phyloP scores from a whole-genome alignment of 2,113 vertebrate genomes.

The Archilochus colubris region DNA sequence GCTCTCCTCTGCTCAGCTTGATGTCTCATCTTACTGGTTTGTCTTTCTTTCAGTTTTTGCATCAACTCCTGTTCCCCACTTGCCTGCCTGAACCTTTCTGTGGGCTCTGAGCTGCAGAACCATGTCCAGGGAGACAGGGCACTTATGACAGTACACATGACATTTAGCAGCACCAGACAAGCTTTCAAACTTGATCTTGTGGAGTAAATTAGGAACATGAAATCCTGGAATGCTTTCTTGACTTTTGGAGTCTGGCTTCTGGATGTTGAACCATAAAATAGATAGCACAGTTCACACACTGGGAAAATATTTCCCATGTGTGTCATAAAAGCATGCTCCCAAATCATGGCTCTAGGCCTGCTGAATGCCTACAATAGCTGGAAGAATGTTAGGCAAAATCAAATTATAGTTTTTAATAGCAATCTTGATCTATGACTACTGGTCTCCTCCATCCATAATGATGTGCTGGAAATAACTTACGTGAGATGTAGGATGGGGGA shows the following conservation, averaged over 20 bases:
- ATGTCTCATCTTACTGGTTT: neutral
- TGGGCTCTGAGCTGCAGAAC: neutral
- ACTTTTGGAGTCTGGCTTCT: neutral
- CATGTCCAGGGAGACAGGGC: rapidly evolving
- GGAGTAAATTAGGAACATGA: neutral
- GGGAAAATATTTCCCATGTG: neutral
- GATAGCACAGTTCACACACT: neutral
- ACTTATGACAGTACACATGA: neutral
- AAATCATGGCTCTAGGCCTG: neutral
- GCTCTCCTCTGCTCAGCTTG: neutral
- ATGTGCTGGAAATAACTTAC: neutral
- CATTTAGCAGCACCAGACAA: neutral
- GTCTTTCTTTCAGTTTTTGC: neutral
- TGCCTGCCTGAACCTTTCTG: neutral
- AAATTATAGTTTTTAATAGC: neutral
- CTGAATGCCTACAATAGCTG: neutral
- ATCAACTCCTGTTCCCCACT: neutral
- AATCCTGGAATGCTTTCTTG: neutral
- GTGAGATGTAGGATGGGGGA: neutral
- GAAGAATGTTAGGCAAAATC: neutral
- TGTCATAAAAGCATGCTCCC: rapidly evolving
- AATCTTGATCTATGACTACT: neutral
- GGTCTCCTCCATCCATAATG: neutral
- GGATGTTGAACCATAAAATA: neutral
- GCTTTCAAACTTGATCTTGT: neutral